Base-by-base conservation (phyloP, 2,113 vertebrate genomes). In the Malurus cyaneus region DNA sequence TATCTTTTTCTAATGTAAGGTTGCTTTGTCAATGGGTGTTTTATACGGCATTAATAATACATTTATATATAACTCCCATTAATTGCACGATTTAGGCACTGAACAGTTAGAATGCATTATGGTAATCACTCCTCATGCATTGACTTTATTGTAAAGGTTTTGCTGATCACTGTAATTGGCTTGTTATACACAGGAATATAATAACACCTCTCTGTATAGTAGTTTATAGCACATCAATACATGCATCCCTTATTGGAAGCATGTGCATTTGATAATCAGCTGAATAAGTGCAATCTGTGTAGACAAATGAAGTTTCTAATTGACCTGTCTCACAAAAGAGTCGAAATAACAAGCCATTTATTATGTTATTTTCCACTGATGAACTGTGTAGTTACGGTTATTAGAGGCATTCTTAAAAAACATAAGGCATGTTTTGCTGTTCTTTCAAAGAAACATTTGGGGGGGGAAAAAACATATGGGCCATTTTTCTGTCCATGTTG, bases 211-310 rank as follows among this genome's bases (percentile, higher is more conserved):
- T 96, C 90, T 73, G 76, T 94, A 71, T 96, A 91, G 93, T 94
- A 95, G 86, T 97, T 96, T 95, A 96, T 96, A 96, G 92, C 89
- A 96, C 97, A 96, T 97, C 97, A 96, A 96, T 96, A 96, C 96
- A 97, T 87, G 73, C 81, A 80, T 93, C 93, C 91, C 96, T 96
- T 97, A 97, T 96, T 96, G 89, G 80, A 89, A 95, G 87, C 88
- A 92, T 93, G 88, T 78, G 60, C 85, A 71, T 96, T 96, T 96
- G 93, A 95, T 95, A 96, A 96, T 95, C 88, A 95, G 95, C 92
- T 80, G 92, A 96, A 94, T 92, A 94, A 96, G 92, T 97, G 64
- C 77, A 95, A 95, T 94, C 89, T 89, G 34, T 93, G 88, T 88
- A 94, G 96, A 96, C 86, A 96, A 92, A 94, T 95, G 93, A 96